Evolutionary conservation across 2,888 invertebrate genomes (phyloP).

Genomic region (Corbicula japonica): DNA sequence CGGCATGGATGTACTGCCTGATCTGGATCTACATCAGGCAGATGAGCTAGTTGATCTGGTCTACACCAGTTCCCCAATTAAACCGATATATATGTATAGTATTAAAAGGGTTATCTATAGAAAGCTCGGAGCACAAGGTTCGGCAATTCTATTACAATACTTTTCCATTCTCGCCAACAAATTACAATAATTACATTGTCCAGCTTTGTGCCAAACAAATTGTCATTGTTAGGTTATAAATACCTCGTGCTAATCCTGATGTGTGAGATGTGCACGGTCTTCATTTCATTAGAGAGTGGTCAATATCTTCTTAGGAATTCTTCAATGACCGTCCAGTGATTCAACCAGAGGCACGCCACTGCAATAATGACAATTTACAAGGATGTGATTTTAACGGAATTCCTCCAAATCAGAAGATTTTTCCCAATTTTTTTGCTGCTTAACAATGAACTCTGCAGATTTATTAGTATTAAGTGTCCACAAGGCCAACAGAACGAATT

Average conservation of each 20-base stretch:
- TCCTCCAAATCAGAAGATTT: too few relatives aligned
- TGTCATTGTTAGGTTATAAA: slow-evolving; percentile 14
- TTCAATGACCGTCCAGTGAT: slow-evolving; percentile 1
- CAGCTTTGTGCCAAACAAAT: slow-evolving; percentile 6
- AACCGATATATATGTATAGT: neutral
- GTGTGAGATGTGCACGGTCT: neutral
- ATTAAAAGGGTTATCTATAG: neutral
- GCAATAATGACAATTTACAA: neutral
- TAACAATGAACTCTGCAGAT: too few relatives aligned
- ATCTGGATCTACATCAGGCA: slow-evolving; percentile 4
- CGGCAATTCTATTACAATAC: neutral
- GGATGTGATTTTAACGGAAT: slow-evolving; percentile 5
- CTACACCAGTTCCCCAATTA: neutral
- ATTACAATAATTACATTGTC: slow-evolving; percentile 20
- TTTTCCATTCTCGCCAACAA: neutral
- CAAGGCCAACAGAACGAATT: too few relatives aligned
- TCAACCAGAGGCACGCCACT: neutral
- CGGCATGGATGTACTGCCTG: neutral
- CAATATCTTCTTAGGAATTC: neutral
- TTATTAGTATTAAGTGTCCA: too few relatives aligned
- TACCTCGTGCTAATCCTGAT: neutral
- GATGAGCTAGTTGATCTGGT: neutral
- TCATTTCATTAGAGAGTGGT: slow-evolving; percentile 16
- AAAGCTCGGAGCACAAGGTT: neutral
- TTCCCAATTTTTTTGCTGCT: neutral